These are phyloP conservation scores for Triplophysa rosa DNA, from an alignment of 2,113 vertebrate species.

Conservation along the genomic window DNA sequence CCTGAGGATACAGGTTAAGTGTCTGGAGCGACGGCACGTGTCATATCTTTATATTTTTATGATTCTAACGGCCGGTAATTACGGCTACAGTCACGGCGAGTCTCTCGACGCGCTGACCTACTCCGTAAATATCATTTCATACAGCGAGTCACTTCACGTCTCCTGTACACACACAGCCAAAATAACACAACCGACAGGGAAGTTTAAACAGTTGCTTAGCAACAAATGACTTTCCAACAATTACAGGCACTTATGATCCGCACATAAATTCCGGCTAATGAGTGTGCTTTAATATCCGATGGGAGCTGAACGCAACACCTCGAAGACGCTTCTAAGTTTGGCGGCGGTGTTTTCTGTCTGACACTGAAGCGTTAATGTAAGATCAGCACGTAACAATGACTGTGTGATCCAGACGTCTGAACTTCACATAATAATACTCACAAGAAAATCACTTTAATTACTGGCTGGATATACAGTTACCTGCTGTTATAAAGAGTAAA, in stretches of 20 bases:
- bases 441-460: not conserved
- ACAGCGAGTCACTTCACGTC: constrained; percentile 26
- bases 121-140: constrained; percentile 27
- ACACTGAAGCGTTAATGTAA: constrained; percentile 6
- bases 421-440: not conserved
- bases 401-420: constrained; percentile 4
- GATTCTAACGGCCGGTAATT: constrained; percentile 14
- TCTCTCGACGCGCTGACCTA: constrained; percentile 18
- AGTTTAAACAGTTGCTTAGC: constrained; percentile 61
- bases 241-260: constrained; percentile 50
- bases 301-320: constrained; percentile 30
- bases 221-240: constrained; percentile 59
- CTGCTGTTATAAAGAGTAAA: not conserved
- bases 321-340: constrained; percentile 12
- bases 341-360: constrained; percentile 5
- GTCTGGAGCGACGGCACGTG: not conserved
- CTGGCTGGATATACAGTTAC: not conserved
- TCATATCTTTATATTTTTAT: not conserved
- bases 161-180: constrained; percentile 18
- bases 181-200: constrained; percentile 24
- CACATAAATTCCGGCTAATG: constrained; percentile 48
- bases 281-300: constrained; percentile 47
- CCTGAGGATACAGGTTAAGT: not conserved
- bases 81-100: not conserved
- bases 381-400: not conserved